Conservation (phyloP, 2,888 invertebrate species). For the Stenodema calcarata region DNA sequence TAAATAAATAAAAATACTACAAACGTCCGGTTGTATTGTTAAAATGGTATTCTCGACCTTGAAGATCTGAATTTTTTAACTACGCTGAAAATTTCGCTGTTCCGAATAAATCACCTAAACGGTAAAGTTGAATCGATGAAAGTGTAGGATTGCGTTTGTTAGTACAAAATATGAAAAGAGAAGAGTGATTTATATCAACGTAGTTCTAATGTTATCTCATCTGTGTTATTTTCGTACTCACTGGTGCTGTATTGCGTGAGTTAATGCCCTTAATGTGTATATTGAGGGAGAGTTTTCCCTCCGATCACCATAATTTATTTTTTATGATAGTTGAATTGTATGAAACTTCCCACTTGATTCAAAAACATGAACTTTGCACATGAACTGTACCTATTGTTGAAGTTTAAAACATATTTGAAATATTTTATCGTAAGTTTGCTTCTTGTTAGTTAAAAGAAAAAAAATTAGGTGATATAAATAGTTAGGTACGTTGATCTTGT, state of each 20-base stretch:
- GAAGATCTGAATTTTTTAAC: background rate
- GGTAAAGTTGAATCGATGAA: background rate
- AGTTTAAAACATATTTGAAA: background rate
- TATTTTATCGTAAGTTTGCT: background rate
- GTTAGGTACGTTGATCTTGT: background rate
- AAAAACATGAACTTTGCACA: background rate
- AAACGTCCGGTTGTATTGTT: background rate
- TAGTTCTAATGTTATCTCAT: background rate
- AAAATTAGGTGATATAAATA: background rate
- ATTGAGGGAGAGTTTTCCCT: background rate
- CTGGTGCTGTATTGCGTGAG: background rate
- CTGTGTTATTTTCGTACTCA: background rate
- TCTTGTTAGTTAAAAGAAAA: background rate
- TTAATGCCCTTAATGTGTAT: background rate
- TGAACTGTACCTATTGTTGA: background rate
- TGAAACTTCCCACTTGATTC: background rate
- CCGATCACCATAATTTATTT: background rate
- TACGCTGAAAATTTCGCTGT: background rate
- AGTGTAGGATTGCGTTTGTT: background rate
- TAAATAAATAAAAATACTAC: background rate
- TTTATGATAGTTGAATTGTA: background rate
- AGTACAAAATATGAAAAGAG: background rate
- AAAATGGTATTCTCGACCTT: background rate
- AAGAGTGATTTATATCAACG: background rate
- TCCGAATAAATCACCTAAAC: no score